Conservation (phyloP, 2,113 vertebrate species). For the Lepus timidus region DNA sequence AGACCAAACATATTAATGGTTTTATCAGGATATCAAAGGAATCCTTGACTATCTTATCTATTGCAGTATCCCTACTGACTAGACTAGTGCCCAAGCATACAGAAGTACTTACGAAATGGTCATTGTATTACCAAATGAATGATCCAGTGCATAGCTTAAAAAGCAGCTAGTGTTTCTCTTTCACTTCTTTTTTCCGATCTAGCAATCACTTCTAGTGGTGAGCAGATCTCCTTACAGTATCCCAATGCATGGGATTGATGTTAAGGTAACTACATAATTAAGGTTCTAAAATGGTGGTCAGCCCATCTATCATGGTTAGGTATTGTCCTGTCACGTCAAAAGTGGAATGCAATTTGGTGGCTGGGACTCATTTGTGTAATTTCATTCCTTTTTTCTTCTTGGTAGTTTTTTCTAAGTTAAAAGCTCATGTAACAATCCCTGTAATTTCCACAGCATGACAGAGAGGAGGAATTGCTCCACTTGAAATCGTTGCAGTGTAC, state of each 20-base stretch:
- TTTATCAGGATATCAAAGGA: neutral
- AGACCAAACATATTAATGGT: neutral
- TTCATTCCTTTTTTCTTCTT: slow-evolving; percentile 52
- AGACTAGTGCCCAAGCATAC: neutral
- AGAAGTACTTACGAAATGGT: slow-evolving; percentile 14
- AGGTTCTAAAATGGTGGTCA: slow-evolving; percentile 6
- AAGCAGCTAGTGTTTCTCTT: slow-evolving; percentile 1
- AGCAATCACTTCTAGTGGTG: slow-evolving; percentile 7
- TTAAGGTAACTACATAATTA: slow-evolving; percentile 45
- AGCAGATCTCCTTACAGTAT: neutral
- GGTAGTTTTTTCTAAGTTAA: slow-evolving; percentile 63
- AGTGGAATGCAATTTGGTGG: slow-evolving; percentile 60
- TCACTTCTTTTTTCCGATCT: slow-evolving; percentile 21
- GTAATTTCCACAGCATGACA: slow-evolving; percentile 72
- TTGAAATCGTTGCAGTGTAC: slow-evolving; percentile 47
- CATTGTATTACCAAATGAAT: neutral
- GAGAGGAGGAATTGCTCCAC: slow-evolving; percentile 40
- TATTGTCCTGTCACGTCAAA: slow-evolving; percentile 45
- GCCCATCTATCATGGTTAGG: neutral
- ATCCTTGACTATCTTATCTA: neutral
- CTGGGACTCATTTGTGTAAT: slow-evolving; percentile 57
- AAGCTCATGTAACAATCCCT: slow-evolving; percentile 44
- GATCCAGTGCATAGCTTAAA: neutral
- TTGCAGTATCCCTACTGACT: neutral
- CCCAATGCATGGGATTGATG: slow-evolving; percentile 25